phyloP scores from a whole-genome alignment of 1,140 invertebrate species.

The Meloidogyne floridensis region DNA sequence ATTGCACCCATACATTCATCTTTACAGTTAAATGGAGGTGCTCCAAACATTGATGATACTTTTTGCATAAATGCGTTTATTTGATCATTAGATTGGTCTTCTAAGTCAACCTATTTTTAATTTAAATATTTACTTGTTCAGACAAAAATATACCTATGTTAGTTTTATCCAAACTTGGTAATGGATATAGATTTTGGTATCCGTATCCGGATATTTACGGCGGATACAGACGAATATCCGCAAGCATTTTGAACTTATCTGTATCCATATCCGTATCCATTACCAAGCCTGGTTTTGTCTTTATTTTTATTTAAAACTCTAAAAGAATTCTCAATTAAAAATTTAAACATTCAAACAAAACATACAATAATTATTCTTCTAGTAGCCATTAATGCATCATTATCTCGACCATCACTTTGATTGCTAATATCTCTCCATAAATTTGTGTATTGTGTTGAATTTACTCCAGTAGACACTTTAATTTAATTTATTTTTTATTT shows the following conservation, averaged over 20 bases:
- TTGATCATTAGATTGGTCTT: constrained; percentile 15
- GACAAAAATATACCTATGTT: too few species aligned
- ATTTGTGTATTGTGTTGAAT: constrained; percentile 13
- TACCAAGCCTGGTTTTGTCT: too few species aligned
- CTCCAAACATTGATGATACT: constrained; percentile 25
- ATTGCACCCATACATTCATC: constrained; percentile 32
- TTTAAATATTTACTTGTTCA: too few species aligned
- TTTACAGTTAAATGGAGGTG: constrained; percentile 44
- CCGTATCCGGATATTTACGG: too few species aligned
- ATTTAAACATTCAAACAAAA: too few species aligned
- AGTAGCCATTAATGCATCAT: constrained; percentile 32
- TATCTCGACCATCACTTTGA: constrained; percentile 38
- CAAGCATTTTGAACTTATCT: too few species aligned
- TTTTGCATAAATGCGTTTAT: constrained; percentile 40
- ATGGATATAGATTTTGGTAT: too few species aligned
- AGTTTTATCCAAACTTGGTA: too few species aligned
- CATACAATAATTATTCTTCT: constrained; percentile 33
- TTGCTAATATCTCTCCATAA: constrained; percentile 31
- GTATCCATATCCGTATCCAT: too few species aligned
- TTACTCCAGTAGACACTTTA: neutral
- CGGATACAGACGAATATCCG: too few species aligned
- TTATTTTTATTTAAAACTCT: too few species aligned
- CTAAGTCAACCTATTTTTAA: constrained; percentile 44
- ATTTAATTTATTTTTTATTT: neutral
- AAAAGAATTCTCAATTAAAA: too few species aligned